Evolutionary conservation across 2,113 vertebrate species (phyloP), one percentile per base, ranked within the genome.

Genomic region (Haemorhous mexicanus): DNA sequence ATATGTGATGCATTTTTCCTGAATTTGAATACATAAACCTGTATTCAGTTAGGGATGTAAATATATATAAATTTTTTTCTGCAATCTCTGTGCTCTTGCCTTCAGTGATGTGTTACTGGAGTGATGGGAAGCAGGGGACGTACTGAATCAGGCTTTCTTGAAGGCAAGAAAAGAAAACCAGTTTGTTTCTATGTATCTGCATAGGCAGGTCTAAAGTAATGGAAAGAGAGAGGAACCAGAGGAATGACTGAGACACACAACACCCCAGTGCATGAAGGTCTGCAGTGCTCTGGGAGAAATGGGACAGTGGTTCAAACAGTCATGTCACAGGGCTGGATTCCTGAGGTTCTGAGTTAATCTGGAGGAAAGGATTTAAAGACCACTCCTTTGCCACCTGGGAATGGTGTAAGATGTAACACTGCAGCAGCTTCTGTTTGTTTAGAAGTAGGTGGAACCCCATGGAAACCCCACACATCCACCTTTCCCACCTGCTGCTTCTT

Each of bases 11-110:
- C 41, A 11, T 96, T 95, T 89, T 96, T 70, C 88, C 52, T 91
- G 74, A 78, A 84, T 86, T 72, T 72, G 87, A 83, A 88, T 94
- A 83, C 66, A 62, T 87, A 66, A 72, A 75, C 46, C n/a, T 74
- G 83, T 96, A 92, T 96, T 97, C 93, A 66, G 35, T 87, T 92
- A 76, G 46, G 43, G 81, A 63, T 96, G 95, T 79, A 94, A 95
- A 97, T 90, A 69, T 8, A 23, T 79, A 77, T 62, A 19, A 32
- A 74, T 33, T 87, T 87, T 69, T 82, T 96, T 81, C 89, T 74
- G 63, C 74, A 52, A 56, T 77, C 91, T 86, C 86, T 95, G 90
- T 92, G 81, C 77, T 95, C 89, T 93, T 97, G 87, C 89, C 96
- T 91, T 97, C 78, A 89, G 85, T 94, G 68, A 37, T 70, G 49